Evolutionary conservation across 1,140 invertebrate species (phyloP), one percentile per base, ranked within the genome.

Genomic region (Kradibia gibbosae): DNA sequence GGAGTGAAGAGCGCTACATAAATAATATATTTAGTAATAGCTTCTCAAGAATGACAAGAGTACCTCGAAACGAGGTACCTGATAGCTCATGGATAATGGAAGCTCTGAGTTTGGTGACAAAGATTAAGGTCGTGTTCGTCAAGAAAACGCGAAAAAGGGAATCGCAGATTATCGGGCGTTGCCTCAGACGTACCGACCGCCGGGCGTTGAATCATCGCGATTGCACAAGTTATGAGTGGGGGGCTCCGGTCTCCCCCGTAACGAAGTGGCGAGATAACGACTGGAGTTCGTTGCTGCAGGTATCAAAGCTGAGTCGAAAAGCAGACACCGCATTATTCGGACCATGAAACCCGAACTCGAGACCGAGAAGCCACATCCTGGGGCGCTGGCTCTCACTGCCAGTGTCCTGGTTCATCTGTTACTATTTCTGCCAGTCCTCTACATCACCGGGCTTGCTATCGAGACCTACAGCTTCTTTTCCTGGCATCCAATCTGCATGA

Each of bases 401-500:
- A 88, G 87, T 0, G 22, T 84, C 13, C 0, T 90, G 22, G 87
- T 88, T 0, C 89, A 91, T 70, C 1, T 91, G n/a, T 81, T 91
- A 10, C 67, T 91, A 3, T 10, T 91, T 13, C 76, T 83, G 15
- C 90, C 90, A 25, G 84, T 89, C 0, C 83, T 91, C 53, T 91
- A 91, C 81, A 91, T 91, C 74, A 60, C 91, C 0, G 85, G 83
- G 8, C 39, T 91, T 3, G 86, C 84, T 1, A 85, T 87, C 42
- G 31, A 82, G 5, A 31, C 84, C 0, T 85, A 88, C 78, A 80
- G 11, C 13, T 87, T 90, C 42, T 91, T 91, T 73, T 85, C 88
- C 0, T 91, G 90, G 90, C 90, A 91, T 86, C 89, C 89, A 7
- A 91, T 90, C 81, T 90, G 88, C 62, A 89, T 88, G 87, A 73